Evolutionary conservation across 2,113 vertebrate genomes (phyloP), one percentile per base, ranked within the genome.

Genomic region (Gopherus flavomarginatus): DNA sequence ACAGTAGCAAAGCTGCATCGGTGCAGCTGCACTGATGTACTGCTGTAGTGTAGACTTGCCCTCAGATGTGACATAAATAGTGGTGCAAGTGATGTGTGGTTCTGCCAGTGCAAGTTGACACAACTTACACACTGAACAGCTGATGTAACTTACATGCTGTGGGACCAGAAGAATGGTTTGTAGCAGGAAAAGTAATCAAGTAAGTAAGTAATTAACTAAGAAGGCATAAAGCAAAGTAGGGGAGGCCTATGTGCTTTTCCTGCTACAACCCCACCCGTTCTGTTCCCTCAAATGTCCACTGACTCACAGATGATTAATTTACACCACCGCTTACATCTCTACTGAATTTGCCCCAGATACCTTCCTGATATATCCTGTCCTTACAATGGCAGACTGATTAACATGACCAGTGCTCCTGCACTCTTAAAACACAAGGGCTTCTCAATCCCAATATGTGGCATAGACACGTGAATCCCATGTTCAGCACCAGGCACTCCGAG

Each of bases 391-490:
- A 78, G 53, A 35, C 62, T 9, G 79, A 95, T 52, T 81, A 79
- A 26, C 56, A 1, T 38, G 2, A 52, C 13, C 85, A 89, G 77
- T 62, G 5, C 62, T 93, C 22, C 80, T 12, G 88, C 72, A 0
- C 38, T 93, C 95, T 93, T 93, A 49, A 11, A 4, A 69, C 49
- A 49, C 57, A 81, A 56, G 92, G 87, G 13, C 86, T 83, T 97
- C 88, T 85, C 8, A 11, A 90, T 57, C 89, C 93, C 89, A 78
- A 69, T 87, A 29, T 2, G 88, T 87, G 52, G 47, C 0, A 24
- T 3, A 81, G 59, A 85, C 83, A 77, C 79, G 13, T 1, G 2
- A 85, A 62, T 42, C 53, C 81, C 77, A 91, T 53, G 3, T 85
- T 72, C 5, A 0, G 87, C 59, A 89, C 78, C 69, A 27, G 75